Conservation (phyloP, 2,888 invertebrate species). For the Leucophora obtusa region DNA sequence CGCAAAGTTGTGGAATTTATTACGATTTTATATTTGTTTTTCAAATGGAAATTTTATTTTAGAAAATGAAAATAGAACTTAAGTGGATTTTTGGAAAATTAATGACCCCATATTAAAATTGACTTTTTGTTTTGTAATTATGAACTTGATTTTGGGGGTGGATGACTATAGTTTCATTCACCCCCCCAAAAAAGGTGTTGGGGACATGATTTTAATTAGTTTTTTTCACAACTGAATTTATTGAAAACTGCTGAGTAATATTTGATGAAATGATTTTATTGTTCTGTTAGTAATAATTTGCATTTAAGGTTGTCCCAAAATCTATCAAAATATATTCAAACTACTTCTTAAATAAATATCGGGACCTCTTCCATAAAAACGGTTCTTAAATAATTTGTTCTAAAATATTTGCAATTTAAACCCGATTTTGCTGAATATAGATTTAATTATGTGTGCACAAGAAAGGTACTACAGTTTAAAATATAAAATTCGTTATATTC, state of each 20-base stretch:
- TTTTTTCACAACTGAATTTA: background rate
- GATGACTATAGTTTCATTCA: background rate
- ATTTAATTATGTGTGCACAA: too few relatives aligned
- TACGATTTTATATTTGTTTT: slow-evolving; percentile 60
- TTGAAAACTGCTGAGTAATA: background rate
- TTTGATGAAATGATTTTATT: background rate
- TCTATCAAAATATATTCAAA: too few relatives aligned
- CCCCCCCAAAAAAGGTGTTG: slow-evolving; percentile 31
- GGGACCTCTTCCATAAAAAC: too few relatives aligned
- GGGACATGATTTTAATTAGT: slow-evolving; percentile 32
- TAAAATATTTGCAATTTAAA: too few relatives aligned
- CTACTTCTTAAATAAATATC: too few relatives aligned
- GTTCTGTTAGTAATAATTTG: too few relatives aligned
- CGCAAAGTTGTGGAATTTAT: slow-evolving; percentile 78
- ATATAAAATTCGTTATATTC: too few relatives aligned
- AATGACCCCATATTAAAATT: slow-evolving; percentile 60
- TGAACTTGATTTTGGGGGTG: background rate
- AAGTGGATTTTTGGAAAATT: slow-evolving; percentile 72
- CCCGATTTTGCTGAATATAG: too few relatives aligned
- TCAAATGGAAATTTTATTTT: background rate
- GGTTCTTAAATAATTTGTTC: too few relatives aligned
- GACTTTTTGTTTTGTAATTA: slow-evolving; percentile 56
- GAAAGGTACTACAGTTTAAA: too few relatives aligned
- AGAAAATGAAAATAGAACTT: slow-evolving; percentile 61
- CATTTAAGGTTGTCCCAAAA: too few relatives aligned